These are phyloP conservation scores for Sakesphorus luctuosus DNA, from an alignment of 2,113 vertebrate genomes.

Conservation along the genomic window DNA sequence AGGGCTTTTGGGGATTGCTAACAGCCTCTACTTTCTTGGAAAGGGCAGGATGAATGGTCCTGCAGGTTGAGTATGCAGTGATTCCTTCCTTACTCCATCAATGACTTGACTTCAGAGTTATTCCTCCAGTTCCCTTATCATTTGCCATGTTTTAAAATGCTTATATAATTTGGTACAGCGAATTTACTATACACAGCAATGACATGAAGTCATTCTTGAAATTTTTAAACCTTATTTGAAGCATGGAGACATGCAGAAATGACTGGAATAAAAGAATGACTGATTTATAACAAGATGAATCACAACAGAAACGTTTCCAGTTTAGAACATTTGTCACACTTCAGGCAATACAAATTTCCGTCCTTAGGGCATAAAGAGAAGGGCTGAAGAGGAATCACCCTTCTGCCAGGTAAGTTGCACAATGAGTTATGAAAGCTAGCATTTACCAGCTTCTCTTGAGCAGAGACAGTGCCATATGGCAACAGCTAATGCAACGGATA, in stretches of 20 bases:
- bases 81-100: background rate
- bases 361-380: background rate
- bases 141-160: background rate
- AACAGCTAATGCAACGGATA: constrained; percentile 41
- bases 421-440: constrained; percentile 44
- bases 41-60: background rate
- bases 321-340: background rate
- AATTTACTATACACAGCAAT: constrained; percentile 9
- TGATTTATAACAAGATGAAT: constrained; percentile 43
- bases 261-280: constrained; percentile 24
- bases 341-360: constrained; percentile 1
- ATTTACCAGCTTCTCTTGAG: constrained; percentile 38
- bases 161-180: background rate
- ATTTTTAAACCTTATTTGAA: constrained; percentile 47
- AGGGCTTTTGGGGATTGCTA: background rate
- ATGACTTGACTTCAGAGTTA: background rate
- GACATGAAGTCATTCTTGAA: background rate
- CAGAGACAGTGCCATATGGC: constrained; percentile 57
- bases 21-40: background rate
- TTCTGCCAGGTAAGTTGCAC: constrained; percentile 53
- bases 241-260: constrained; percentile 18
- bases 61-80: background rate
- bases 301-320: constrained; percentile 4
- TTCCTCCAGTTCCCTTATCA: background rate
- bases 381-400: constrained; percentile 13